Percentiles rank a stretch among this genome's conserved stretches.
Conservation (phyloP, 2,888 invertebrate species). For the Atrina japonica region DNA sequence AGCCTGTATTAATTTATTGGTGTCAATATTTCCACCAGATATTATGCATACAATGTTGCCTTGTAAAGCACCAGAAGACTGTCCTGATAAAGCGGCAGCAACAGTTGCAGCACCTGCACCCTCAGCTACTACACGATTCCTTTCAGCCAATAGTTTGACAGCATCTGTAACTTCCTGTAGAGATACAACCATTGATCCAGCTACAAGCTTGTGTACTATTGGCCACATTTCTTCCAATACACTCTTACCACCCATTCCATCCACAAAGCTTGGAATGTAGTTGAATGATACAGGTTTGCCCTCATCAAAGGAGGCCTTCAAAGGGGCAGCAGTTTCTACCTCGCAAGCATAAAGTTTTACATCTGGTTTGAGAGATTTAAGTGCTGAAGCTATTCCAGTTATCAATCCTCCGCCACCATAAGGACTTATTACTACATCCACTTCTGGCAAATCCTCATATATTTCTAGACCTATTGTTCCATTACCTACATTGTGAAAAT, state of each 20-base stretch:
- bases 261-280: slow-evolving; percentile 73
- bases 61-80: slow-evolving; percentile 53
- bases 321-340: slow-evolving; percentile 74
- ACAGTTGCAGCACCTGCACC: slow-evolving; percentile 77
- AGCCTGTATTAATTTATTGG: slow-evolving; percentile 59
- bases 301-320: slow-evolving; percentile 63
- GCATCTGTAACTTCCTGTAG: slow-evolving; percentile 71
- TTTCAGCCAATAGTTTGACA: slow-evolving; percentile 69
- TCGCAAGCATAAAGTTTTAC: slow-evolving; percentile 74
- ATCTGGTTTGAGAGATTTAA: slow-evolving; percentile 65
- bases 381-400: slow-evolving; percentile 74
- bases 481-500: slow-evolving; percentile 67
- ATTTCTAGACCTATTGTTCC: slow-evolving; percentile 78
- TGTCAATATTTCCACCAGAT: slow-evolving; percentile 78
- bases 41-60: slow-evolving; percentile 76
- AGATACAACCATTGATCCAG: slow-evolving; percentile 68
- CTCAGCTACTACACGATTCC: slow-evolving; percentile 75
- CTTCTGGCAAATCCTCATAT: slow-evolving; percentile 75
- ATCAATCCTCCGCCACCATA: slow-evolving; percentile 77
- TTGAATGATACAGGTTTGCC: slow-evolving; percentile 62
- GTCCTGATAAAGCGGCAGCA: slow-evolving; percentile 71
- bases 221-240: slow-evolving; percentile 76
- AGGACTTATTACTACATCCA: slow-evolving; percentile 74
- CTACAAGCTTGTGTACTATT: slow-evolving; percentile 63
- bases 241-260: slow-evolving; percentile 75